Evolutionary conservation across 2,113 vertebrate species (phyloP).

Genomic region (Jaculus jaculus): DNA sequence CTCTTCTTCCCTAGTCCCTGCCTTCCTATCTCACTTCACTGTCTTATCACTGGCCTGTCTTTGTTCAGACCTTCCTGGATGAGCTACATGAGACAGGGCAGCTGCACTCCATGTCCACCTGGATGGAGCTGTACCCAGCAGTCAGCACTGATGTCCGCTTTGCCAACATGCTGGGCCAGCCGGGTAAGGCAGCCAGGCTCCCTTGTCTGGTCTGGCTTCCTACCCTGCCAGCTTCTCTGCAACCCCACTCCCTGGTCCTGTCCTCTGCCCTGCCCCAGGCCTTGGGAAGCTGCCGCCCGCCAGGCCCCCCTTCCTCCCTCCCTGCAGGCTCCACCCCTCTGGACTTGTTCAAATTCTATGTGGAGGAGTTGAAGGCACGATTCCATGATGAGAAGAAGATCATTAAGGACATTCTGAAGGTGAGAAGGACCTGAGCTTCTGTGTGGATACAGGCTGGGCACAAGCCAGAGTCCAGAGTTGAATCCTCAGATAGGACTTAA

Average conservation of each 20-base stretch:
- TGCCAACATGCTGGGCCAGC: conserved; percentile 87
- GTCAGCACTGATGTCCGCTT: conserved; percentile 86
- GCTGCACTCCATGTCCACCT: conserved; percentile 87
- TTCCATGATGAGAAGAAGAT: conserved; percentile 88
- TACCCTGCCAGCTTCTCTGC: conserved; percentile 53
- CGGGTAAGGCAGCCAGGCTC: conserved; percentile 83
- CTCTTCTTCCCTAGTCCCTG: background rate
- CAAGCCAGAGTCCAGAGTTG: background rate
- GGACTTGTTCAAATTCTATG: conserved; percentile 87
- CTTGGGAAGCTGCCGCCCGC: conserved; percentile 79
- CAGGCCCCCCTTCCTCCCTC: conserved; percentile 77
- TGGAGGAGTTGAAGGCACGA: conserved; percentile 86
- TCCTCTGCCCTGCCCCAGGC: conserved; percentile 56
- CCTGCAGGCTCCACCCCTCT: conserved; percentile 84
- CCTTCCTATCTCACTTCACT: conserved; percentile 24
- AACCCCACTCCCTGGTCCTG: conserved; percentile 56
- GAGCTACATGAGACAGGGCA: conserved; percentile 86
- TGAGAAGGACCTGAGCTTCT: conserved; percentile 52
- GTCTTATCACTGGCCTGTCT: conserved; percentile 67
- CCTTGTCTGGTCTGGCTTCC: conserved; percentile 64
- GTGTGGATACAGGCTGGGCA: background rate
- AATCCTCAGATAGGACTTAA: background rate
- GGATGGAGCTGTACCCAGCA: conserved; percentile 86
- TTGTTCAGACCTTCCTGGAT: conserved; percentile 85
- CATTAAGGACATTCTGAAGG: conserved; percentile 87